phyloP scores from a whole-genome alignment of 2,888 invertebrate species.

The Cremastobaeus sp. region DNA sequence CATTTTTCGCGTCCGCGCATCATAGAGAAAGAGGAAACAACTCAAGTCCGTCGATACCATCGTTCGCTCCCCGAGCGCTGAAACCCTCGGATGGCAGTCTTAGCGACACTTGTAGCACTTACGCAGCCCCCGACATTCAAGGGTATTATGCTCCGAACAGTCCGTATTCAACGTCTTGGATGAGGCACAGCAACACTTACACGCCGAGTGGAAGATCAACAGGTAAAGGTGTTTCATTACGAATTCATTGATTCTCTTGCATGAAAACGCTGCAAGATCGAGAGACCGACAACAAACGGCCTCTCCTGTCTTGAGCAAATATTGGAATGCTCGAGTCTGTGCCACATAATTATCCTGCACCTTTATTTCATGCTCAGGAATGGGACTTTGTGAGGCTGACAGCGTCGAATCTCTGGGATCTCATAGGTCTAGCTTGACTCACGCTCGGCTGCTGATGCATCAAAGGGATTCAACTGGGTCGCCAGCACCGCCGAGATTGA shows the following conservation, averaged over 20 bases:
- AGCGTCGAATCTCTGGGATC: slow-evolving; percentile 89
- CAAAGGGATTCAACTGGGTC: slow-evolving; percentile 78
- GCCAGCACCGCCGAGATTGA: slow-evolving; percentile 86
- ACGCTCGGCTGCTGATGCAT: slow-evolving; percentile 84
- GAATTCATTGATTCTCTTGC: too few relatives aligned
- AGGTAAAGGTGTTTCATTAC: slow-evolving; percentile 63
- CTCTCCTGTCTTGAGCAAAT: too few relatives aligned
- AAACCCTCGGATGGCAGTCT: slow-evolving; percentile 86
- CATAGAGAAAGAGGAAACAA: slow-evolving; percentile 73
- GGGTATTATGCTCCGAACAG: slow-evolving; percentile 79
- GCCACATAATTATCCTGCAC: too few relatives aligned
- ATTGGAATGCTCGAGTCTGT: too few relatives aligned
- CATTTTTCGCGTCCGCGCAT: slow-evolving; percentile 80
- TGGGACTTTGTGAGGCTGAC: slow-evolving; percentile 90
- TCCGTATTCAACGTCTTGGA: slow-evolving; percentile 87
- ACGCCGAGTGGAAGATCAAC: slow-evolving; percentile 75
- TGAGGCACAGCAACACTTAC: slow-evolving; percentile 87
- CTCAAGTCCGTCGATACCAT: slow-evolving; percentile 72
- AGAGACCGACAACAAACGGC: too few relatives aligned
- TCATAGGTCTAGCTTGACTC: slow-evolving; percentile 87
- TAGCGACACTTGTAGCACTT: slow-evolving; percentile 91
- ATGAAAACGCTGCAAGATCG: too few relatives aligned
- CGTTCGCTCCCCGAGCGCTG: slow-evolving; percentile 73
- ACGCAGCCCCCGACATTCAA: slow-evolving; percentile 81
- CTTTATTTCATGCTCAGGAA: too few relatives aligned